Percentiles rank a stretch among this genome's conserved stretches.
phyloP scores from a whole-genome alignment of 2,888 invertebrate species.

The Cordilura impudica region DNA sequence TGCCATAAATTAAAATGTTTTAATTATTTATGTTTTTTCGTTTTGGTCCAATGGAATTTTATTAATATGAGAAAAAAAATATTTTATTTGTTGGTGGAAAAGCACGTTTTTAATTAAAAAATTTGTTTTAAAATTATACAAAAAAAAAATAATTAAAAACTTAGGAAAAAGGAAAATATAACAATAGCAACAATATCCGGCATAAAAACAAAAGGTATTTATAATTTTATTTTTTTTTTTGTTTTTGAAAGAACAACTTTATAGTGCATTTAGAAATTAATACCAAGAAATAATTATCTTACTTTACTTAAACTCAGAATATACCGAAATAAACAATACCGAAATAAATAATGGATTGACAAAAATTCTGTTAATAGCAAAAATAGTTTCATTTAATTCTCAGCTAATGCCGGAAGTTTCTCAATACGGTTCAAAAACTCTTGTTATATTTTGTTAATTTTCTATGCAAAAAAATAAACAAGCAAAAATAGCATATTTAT shows the following conservation, averaged over 20 bases:
- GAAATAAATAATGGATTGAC: neutral
- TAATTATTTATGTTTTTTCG: neutral
- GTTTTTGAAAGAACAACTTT: neutral
- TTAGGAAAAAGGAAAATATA: neutral
- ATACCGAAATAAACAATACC: neutral
- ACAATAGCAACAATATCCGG: neutral
- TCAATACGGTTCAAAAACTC: neutral
- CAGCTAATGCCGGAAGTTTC: neutral
- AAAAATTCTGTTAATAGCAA: too few species aligned
- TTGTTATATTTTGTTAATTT: neutral
- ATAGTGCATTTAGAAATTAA: neutral
- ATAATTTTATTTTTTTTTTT: constrained; percentile 30
- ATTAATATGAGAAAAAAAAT: constrained; percentile 1
- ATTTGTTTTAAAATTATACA: neutral
- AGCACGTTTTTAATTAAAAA: constrained; percentile 10
- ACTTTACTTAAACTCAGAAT: constrained; percentile 24
- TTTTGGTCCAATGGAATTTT: constrained; percentile 19
- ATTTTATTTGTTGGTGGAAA: neutral
- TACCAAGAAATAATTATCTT: constrained; percentile 47
- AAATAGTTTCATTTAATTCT: neutral
- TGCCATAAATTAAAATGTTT: neutral
- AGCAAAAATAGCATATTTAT: constrained; percentile 2
- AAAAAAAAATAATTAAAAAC: neutral
- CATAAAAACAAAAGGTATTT: neutral
- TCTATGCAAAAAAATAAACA: constrained; percentile 8